phyloP scores from a whole-genome alignment of 2,113 vertebrate species.

The Nyctibius bracteatus region DNA sequence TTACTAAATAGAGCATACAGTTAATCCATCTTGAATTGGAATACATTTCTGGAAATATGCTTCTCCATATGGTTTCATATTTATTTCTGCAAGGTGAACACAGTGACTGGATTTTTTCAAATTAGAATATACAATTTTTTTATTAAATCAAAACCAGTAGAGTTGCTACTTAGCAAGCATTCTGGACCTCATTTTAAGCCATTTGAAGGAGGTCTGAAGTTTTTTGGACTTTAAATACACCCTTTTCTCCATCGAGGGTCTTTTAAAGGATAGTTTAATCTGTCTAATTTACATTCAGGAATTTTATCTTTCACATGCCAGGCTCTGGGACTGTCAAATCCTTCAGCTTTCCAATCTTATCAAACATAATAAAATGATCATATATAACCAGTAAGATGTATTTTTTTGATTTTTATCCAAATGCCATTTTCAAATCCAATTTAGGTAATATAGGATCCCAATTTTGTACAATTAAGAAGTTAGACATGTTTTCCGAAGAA shows the following conservation, averaged over 20 bases:
- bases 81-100: constrained; percentile 71
- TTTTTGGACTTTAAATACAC: constrained; percentile 68
- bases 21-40: constrained; percentile 57
- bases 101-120: constrained; percentile 47
- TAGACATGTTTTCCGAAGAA: constrained; percentile 60
- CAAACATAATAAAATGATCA: constrained; percentile 62
- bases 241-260: constrained; percentile 50
- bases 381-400: constrained; percentile 34
- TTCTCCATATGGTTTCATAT: constrained; percentile 67
- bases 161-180: constrained; percentile 61
- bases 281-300: constrained; percentile 72
- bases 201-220: constrained; percentile 71
- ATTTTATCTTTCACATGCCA: constrained; percentile 68
- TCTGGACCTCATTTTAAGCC: constrained; percentile 69
- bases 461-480: constrained; percentile 46
- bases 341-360: constrained; percentile 69
- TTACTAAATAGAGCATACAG: constrained; percentile 19
- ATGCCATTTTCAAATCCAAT: constrained; percentile 61
- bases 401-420: constrained; percentile 43
- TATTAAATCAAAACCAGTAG: constrained; percentile 62
- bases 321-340: constrained; percentile 57
- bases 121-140: constrained; percentile 34
- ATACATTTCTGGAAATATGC: constrained; percentile 33
- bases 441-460: constrained; percentile 39
- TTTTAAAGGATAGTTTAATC: constrained; percentile 67